These are phyloP conservation scores for Phylloscopus trochilus DNA, from an alignment of 2,113 vertebrate genomes.

Conservation along the genomic window DNA sequence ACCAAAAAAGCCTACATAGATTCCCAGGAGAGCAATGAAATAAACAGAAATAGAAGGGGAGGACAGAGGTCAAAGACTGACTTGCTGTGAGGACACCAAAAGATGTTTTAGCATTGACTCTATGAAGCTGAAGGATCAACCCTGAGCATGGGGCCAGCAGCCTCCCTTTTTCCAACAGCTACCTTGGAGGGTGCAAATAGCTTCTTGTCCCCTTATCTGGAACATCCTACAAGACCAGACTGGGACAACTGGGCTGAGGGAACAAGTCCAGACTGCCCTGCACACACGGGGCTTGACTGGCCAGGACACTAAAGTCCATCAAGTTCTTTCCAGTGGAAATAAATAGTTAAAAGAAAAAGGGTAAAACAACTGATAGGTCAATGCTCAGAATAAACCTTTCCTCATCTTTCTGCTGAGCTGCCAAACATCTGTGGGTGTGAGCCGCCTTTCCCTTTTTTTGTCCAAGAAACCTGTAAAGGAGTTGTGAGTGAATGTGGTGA, in stretches of 20 bases:
- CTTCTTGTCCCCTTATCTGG: background rate
- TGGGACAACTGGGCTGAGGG: background rate
- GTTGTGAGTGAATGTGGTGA: background rate
- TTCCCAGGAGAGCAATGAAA: background rate
- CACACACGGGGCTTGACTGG: accelerated
- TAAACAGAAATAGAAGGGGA: background rate
- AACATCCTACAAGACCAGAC: background rate
- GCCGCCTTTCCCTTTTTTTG: background rate
- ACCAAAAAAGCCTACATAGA: background rate
- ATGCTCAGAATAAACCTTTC: background rate
- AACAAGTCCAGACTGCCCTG: background rate
- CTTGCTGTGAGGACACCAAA: background rate
- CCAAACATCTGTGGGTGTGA: background rate
- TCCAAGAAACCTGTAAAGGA: background rate
- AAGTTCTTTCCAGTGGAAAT: constrained; percentile 30
- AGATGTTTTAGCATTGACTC: background rate
- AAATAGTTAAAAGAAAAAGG: constrained; percentile 55
- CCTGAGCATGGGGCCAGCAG: background rate
- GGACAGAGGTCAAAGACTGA: background rate
- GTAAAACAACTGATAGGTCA: constrained; percentile 44
- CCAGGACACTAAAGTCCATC: background rate
- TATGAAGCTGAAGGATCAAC: accelerated
- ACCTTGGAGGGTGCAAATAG: background rate
- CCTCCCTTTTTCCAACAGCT: background rate
- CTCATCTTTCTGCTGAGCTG: background rate